Conservation (phyloP, 2,888 invertebrate genomes). For the Epiblema foenella region DNA sequence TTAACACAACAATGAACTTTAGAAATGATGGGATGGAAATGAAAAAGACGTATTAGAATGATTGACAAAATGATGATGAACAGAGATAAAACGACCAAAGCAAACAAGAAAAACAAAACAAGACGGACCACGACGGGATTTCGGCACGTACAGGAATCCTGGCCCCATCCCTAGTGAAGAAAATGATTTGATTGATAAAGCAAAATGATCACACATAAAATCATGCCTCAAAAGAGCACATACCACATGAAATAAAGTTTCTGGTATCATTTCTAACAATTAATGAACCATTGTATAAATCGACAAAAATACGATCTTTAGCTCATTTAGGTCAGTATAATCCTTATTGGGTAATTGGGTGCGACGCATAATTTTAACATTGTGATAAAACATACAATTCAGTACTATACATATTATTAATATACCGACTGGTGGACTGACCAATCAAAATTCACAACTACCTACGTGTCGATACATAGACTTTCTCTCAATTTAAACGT, state of each 20-base stretch:
- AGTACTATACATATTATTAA: neutral
- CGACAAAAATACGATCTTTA: neutral
- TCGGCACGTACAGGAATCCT: constrained; percentile 40
- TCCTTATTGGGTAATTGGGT: neutral
- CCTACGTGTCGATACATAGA: no score
- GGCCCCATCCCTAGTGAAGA: constrained; percentile 36
- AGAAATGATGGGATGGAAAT: neutral
- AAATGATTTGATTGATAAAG: constrained; percentile 10
- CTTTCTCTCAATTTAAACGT: constrained; percentile 29
- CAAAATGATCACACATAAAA: neutral
- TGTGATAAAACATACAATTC: neutral
- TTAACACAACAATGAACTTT: constrained; percentile 12
- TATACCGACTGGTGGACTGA: neutral
- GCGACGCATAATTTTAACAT: neutral
- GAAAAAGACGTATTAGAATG: neutral
- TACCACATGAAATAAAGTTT: no score
- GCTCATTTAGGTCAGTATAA: neutral
- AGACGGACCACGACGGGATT: constrained; percentile 36
- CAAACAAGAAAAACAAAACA: constrained; percentile 25
- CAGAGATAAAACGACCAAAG: constrained; percentile 20
- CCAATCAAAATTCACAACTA: neutral
- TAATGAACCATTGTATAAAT: neutral
- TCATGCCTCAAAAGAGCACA: no score
- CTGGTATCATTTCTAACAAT: no score
- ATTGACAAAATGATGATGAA: neutral